Base-by-base conservation (phyloP, 2,888 invertebrate genomes). In the Stegana nigrithorax region DNA sequence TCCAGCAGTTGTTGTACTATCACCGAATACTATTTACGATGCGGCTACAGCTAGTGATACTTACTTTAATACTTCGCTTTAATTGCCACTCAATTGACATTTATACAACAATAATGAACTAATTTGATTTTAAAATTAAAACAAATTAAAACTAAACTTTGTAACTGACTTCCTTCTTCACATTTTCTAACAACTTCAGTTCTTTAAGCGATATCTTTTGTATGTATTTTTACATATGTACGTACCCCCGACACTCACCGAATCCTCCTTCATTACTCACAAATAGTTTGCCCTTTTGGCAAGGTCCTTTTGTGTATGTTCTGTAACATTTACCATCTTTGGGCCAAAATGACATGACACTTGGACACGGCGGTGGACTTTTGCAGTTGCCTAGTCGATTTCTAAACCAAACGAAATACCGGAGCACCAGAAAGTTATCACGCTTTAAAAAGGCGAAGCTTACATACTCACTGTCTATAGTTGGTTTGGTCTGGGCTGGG, bases 261-360 rank as follows among this genome's bases (percentile, higher is more conserved):
- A 93, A 82, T 4, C 89, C 89, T 66, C 91, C 88, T 2, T 87
- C 84, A 1, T 89, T 90, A 0, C 86, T 70, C 7, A 89, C 88
- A 44, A 94, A 80, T 0, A 94, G 87, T 64, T 92, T 89, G 0
- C 94, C 94, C 67, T 90, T 89, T 2, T 90, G 88, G 81, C 94
- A 94, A 0, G 94, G 94, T 0, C 94, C 94, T 81, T 89, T 90
- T 1, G 90, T 90, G 62, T 90, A 87, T 65, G 88, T 87, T 66
- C 89, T 88, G 85, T 94, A 93, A 83, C 95, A 95, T 70, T 90
- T 90, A 27, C 89, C 90, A 70, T 92, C 92, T 58, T 88, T 88
- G 0, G 94, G 93, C 93, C 93, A 94, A 83, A 89, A 93, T 50
- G 93, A 83, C 84, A 92, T 88, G 57, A 88, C 87, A 60, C 89